Evolutionary conservation across 2,797 vertebrate genomes (phyloP), one percentile per base, ranked within the genome.

Genomic region (Nasua narica): DNA sequence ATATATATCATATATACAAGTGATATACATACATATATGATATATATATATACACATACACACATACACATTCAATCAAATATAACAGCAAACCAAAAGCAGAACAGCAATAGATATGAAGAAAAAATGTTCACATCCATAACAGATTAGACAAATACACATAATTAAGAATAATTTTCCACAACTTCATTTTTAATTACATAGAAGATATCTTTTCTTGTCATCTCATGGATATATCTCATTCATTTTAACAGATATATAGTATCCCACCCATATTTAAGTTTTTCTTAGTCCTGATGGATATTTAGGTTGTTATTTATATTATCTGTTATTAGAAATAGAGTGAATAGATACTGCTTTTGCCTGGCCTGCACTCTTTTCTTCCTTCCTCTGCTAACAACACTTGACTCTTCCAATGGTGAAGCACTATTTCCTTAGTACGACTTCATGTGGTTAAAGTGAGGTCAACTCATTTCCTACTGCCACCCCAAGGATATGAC

Each of bases 111-210:
- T 56, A 84, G n/a, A n/a, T 5, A 76, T 19, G 21, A 87, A 76
- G 56, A 87, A 81, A 87, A 91, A 82, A 25, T 62, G 69, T 81
- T 79, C 65, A 90, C 9, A 74, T n/a, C 37, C 14, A 37, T 76
- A 91, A 94, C 10, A 37, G 52, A 90, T 46, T 25, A 77, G 3
- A 77, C 35, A 91, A 23, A 94, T 37, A 46, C 11, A 78, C 5
- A 35, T 79, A 67, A 92, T 62, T 92, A 72, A 78, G n/a, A 87
- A 65, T n/a, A 74, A 1, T 92, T 27, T 32, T 35, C 40, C 35
- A 35, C 46, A 77, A 91, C 40, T 96, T 87, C 48, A 52, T 83
- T 91, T 91, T 91, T 35, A 69, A 86, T 18, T 87, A 94, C 11
- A 78, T 14, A 87, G 12, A 40, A 6, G 46, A 56, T 29, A 67